Base-by-base conservation (phyloP, 1,140 invertebrate genomes). In the Zophobas atratus region DNA sequence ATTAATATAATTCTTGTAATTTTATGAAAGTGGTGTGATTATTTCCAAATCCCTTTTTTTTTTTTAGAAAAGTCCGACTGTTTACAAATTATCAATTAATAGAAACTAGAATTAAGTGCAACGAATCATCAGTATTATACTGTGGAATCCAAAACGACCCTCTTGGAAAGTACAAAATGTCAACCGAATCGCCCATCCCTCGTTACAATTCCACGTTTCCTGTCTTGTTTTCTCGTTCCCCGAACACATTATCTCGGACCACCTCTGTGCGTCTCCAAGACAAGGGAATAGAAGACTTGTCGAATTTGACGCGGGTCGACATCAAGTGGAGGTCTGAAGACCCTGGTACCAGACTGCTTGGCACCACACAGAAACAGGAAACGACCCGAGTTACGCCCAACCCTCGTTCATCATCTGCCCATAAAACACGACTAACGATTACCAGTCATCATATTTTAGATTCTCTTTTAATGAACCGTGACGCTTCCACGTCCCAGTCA, bases 311-410 rank as follows among this genome's bases (percentile, higher is more conserved):
- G 71, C 71, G 71, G 71, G 71, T 73, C 49, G 71, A 73, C 71
- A 70, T 77, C 77, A 51, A 75, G 71, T 78, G 76, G 49, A 72
- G 49, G 67, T 73, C 67, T 51, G 55, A 74, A 20, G 20, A 71
- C 46, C 70, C 55, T 38, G 38, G 63, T n/a, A 34, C 70, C 78
- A 82, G 81, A 82, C 81, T 80, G 81, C 81, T 79, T 82, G 81
- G 81, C 81, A 82, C 81, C 81, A 80, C 80, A 82, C 81, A 81
- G 77, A 76, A 76, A 82, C 81, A 82, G 81, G 81, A 82, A 82
- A 78, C 76, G 57, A 74, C 74, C 60, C 79, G 77, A 75, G 77
- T 73, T 70, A 43, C 72, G 43, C 74, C 70, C 75, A 71, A 77
- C 77, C 80, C 81, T 81, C 80, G 70, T 81, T 75, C 63, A 77